A percentile compares a stretch with the other conserved stretches of the same genome.
phyloP scores from a whole-genome alignment of 2,797 vertebrate genomes.

The Lutjanus campechanus region DNA sequence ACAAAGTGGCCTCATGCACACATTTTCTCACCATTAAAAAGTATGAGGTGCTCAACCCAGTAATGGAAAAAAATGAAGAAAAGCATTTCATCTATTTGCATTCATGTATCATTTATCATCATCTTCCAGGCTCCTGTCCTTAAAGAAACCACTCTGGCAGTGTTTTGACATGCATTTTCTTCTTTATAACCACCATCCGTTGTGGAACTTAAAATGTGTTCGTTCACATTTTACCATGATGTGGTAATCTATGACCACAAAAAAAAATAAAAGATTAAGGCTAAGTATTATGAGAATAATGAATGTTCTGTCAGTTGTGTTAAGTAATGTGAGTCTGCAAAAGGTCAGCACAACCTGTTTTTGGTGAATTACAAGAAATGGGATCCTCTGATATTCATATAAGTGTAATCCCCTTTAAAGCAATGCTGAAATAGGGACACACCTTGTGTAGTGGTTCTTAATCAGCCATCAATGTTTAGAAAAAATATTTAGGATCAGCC shows the following conservation, averaged over 20 bases:
- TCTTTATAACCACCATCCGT: neutral
- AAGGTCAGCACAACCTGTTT: neutral
- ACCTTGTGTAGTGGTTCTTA: neutral
- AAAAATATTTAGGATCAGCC: neutral
- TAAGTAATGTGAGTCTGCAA: neutral
- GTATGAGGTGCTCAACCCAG: neutral
- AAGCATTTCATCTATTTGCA: neutral
- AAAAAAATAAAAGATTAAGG: neutral
- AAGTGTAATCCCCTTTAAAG: neutral
- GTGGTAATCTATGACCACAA: neutral
- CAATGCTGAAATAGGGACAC: neutral
- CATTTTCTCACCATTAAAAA: neutral
- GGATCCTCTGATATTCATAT: neutral
- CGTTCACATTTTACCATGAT: neutral
- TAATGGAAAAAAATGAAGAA: neutral
- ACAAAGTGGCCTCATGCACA: neutral
- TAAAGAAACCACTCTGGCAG: neutral
- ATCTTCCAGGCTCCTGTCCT: neutral
- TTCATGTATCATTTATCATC: neutral
- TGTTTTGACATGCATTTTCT: slow-evolving; percentile 2
- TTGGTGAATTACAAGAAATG: neutral
- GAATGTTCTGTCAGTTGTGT: neutral
- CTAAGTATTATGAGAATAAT: neutral
- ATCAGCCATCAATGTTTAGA: neutral
- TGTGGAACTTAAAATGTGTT: neutral